Conservation (phyloP, 1,140 invertebrate genomes). For the Drosophila fuyamai region DNA sequence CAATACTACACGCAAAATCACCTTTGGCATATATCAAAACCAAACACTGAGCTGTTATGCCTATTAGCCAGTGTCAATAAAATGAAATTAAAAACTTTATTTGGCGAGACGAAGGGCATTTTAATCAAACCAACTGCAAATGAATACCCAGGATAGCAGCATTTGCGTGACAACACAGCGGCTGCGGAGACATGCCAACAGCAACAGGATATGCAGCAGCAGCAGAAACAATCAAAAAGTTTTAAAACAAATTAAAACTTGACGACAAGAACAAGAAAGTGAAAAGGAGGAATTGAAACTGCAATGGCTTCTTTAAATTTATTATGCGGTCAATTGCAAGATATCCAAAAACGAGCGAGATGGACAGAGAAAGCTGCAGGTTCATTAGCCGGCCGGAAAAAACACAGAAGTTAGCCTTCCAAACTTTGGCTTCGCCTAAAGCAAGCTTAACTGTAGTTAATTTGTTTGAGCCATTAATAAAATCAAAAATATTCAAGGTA, state of each 20-base stretch:
- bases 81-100: slow-evolving; percentile 80
- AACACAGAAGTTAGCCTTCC: neutral
- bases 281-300: slow-evolving; percentile 27
- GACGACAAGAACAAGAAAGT: slow-evolving; percentile 49
- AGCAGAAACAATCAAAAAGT: slow-evolving; percentile 77
- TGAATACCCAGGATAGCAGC: slow-evolving; percentile 64
- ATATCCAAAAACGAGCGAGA: slow-evolving; percentile 3
- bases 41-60: slow-evolving; percentile 38
- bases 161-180: slow-evolving; percentile 64
- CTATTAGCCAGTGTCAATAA: slow-evolving; percentile 65
- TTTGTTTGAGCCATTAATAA: slow-evolving; percentile 1
- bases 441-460: slow-evolving; percentile 4
- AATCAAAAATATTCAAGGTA: neutral
- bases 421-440: slow-evolving; percentile 3
- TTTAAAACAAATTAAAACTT: slow-evolving; percentile 83
- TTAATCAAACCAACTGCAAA: slow-evolving; percentile 78
- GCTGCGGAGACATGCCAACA: slow-evolving; percentile 2
- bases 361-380: neutral
- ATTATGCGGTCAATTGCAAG: slow-evolving; percentile 67
- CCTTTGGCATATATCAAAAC: slow-evolving; percentile 23
- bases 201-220: slow-evolving; percentile 5
- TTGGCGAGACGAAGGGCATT: slow-evolving; percentile 57
- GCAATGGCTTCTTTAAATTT: slow-evolving; percentile 57
- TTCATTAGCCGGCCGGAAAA: slow-evolving; percentile 9
- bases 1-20: slow-evolving; percentile 28